These are phyloP conservation scores for Pseudocheirus occidentalis DNA, from an alignment of 2,797 vertebrate species.

Conservation along the genomic window DNA sequence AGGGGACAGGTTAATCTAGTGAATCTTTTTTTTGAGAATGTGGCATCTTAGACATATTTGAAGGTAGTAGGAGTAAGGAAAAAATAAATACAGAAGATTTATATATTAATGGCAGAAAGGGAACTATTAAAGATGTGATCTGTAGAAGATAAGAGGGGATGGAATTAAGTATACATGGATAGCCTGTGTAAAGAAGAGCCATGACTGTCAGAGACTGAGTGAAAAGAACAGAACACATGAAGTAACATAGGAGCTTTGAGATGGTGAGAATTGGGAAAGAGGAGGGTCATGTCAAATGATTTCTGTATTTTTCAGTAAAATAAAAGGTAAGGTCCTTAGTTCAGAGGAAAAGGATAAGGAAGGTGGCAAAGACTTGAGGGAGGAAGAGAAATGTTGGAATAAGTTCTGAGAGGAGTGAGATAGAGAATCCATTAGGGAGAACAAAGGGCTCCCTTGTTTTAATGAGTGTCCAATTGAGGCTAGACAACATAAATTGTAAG, in stretches of 20 bases:
- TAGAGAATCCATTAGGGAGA: neutral
- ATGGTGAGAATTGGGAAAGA: neutral
- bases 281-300: neutral
- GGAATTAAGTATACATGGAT: neutral
- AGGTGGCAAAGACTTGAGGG: neutral
- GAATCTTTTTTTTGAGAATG: neutral
- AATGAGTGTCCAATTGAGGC: neutral
- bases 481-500: neutral
- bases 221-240: neutral
- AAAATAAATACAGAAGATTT: neutral
- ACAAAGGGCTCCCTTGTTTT: neutral
- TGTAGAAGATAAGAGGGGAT: neutral
- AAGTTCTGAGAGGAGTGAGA: neutral
- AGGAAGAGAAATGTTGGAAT: neutral
- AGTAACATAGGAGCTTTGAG: neutral
- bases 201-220: neutral
- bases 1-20: neutral
- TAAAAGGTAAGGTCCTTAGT: neutral
- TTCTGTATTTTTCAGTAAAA: neutral
- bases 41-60: neutral
- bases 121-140: neutral
- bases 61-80: neutral
- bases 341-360: neutral
- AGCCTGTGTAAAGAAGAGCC: neutral
- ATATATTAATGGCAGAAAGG: neutral